Evolutionary conservation across 1,140 invertebrate species (phyloP).

Genomic region (Charaxes varanes): DNA sequence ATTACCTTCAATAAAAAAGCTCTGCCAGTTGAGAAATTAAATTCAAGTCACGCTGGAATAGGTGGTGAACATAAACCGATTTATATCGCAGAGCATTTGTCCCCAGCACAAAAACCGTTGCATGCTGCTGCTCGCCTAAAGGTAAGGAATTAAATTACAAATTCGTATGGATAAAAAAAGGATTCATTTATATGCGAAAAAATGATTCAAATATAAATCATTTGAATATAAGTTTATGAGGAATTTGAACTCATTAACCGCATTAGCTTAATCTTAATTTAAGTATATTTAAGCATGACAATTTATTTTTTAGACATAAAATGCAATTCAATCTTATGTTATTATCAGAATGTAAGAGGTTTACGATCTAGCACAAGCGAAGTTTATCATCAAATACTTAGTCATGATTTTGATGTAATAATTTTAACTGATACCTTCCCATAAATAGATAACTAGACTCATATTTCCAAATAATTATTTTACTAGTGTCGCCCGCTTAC

Average conservation of each 20-base stretch:
- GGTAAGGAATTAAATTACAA: conserved; percentile 1
- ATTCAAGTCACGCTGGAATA: background rate
- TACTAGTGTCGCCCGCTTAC: too few relatives aligned
- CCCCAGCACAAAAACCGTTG: conserved; percentile 2
- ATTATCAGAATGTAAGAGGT: background rate
- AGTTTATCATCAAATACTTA: background rate
- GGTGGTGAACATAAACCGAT: conserved; percentile 2
- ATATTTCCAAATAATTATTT: too few relatives aligned
- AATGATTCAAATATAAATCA: too few relatives aligned
- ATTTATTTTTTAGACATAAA: background rate
- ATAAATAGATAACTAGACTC: too few relatives aligned
- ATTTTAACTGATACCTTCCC: background rate
- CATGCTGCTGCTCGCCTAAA: conserved; percentile 5
- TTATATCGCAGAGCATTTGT: conserved; percentile 1
- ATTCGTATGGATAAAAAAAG: background rate
- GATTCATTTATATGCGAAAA: background rate
- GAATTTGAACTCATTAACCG: conserved; percentile 1
- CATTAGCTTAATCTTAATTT: background rate
- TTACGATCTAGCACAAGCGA: background rate
- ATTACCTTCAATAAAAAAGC: background rate
- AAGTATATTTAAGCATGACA: background rate
- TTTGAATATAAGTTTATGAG: background rate
- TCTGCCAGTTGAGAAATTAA: background rate
- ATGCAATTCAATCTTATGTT: background rate
- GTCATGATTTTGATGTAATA: background rate